Evolutionary conservation across 1,140 invertebrate genomes (phyloP).

Genomic region (Megalopta genalis): DNA sequence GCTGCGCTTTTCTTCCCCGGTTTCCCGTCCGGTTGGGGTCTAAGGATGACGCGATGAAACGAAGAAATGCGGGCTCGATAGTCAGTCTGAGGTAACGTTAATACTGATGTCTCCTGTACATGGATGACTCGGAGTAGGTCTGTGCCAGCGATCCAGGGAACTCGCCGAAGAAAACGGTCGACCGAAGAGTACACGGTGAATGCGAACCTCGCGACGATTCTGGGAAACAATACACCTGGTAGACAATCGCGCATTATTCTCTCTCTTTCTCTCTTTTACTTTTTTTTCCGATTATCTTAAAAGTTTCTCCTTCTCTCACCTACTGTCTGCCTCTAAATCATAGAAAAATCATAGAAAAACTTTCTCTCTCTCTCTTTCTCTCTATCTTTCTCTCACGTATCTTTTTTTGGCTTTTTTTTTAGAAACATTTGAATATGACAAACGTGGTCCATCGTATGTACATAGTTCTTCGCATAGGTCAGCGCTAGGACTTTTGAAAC

Average conservation of each 20-base stretch:
- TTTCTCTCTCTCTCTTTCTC: not conserved
- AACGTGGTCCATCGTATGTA: constrained; percentile 74
- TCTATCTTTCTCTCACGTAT: not conserved
- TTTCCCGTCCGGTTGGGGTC: too few species aligned
- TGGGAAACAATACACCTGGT: constrained; percentile 17
- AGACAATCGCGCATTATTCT: not conserved
- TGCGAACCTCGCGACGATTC: constrained; percentile 43
- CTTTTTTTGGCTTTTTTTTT: constrained; percentile 49
- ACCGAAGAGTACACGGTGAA: not conserved
- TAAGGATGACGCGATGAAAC: not conserved
- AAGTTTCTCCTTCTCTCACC: constrained; percentile 24
- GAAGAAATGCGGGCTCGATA: not conserved
- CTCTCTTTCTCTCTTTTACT: not conserved
- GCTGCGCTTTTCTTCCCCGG: too few species aligned
- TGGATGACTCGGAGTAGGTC: not conserved
- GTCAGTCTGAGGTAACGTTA: not conserved
- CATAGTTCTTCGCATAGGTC: constrained; percentile 56
- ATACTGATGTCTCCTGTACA: not conserved
- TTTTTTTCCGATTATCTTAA: constrained; percentile 13
- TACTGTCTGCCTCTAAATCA: constrained; percentile 60
- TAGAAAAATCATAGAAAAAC: constrained; percentile 64
- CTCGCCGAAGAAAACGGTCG: not conserved
- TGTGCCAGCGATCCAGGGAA: not conserved
- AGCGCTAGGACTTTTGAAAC: constrained; percentile 53
- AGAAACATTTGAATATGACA: constrained; percentile 71